phyloP scores from a whole-genome alignment of 1,140 invertebrate species.

The Plodia interpunctella region DNA sequence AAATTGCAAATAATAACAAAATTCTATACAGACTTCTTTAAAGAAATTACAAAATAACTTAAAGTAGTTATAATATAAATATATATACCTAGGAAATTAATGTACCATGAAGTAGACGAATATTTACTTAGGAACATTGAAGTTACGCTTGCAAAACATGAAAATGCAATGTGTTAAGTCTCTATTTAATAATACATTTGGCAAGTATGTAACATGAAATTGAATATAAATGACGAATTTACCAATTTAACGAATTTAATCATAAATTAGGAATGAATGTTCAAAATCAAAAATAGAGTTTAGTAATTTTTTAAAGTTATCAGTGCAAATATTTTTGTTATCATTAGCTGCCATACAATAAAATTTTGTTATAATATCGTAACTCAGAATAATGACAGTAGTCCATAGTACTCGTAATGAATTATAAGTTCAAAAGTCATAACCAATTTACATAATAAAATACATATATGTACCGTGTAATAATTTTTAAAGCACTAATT shows the following conservation, averaged over 20 bases:
- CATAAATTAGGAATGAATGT: constrained; percentile 39
- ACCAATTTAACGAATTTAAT: too few species aligned
- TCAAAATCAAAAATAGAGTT: constrained; percentile 4
- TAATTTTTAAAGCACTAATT: constrained; percentile 63
- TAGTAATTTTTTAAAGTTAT: constrained; percentile 3
- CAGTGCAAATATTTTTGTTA: constrained; percentile 11
- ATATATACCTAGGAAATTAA: constrained; percentile 41
- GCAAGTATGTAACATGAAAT: constrained; percentile 50
- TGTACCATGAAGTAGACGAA: constrained; percentile 38
- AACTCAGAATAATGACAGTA: not conserved
- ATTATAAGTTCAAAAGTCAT: not conserved
- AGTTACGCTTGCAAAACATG: constrained; percentile 44
- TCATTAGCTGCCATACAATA: not conserved
- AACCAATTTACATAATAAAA: not conserved
- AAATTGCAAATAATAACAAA: constrained; percentile 62
- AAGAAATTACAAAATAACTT: constrained; percentile 38
- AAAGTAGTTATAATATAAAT: constrained; percentile 56
- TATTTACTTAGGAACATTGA: constrained; percentile 62
- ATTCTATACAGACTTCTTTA: constrained; percentile 61
- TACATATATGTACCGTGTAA: constrained; percentile 12
- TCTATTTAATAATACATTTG: constrained; percentile 43
- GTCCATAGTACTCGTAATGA: not conserved
- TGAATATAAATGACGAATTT: constrained; percentile 6
- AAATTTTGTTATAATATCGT: not conserved
- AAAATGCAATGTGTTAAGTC: constrained; percentile 32